phyloP scores from a whole-genome alignment of 2,888 invertebrate genomes.

The Nebria brevicollis region DNA sequence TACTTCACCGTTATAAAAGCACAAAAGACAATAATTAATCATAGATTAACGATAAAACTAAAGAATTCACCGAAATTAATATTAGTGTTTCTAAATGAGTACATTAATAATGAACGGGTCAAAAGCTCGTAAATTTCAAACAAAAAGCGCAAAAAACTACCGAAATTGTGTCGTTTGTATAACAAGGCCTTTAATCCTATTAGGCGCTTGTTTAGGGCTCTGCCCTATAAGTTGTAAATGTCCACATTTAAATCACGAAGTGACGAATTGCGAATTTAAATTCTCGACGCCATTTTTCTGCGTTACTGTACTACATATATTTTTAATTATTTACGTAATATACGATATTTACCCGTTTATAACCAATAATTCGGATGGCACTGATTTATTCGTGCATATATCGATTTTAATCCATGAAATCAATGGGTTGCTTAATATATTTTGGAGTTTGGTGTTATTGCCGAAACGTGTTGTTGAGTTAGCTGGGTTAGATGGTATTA shows the following conservation, averaged over 20 bases:
- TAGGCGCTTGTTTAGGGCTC: slow-evolving; percentile 32
- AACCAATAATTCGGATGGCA: neutral
- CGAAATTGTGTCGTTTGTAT: slow-evolving; percentile 45
- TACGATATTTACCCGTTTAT: neutral
- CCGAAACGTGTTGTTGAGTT: slow-evolving; percentile 11
- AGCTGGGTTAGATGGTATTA: slow-evolving; percentile 18
- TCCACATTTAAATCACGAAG: slow-evolving; percentile 36
- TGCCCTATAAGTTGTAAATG: slow-evolving; percentile 42
- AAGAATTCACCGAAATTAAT: neutral
- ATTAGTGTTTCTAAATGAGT: neutral
- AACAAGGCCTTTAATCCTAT: slow-evolving; percentile 26
- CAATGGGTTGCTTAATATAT: neutral
- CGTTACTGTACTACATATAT: neutral
- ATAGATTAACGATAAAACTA: neutral
- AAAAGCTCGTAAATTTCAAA: neutral
- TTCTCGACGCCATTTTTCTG: slow-evolving; percentile 2
- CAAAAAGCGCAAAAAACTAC: neutral
- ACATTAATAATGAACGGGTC: neutral
- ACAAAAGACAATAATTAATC: neutral
- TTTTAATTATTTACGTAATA: neutral
- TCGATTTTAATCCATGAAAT: neutral
- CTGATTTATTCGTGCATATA: neutral
- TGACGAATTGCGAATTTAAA: slow-evolving; percentile 19
- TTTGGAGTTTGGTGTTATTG: neutral
- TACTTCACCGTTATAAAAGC: neutral